Percentiles rank a stretch among this genome's conserved stretches.
Conservation (phyloP, 2,113 vertebrate genomes). For the Monarcha castaneiventris region DNA sequence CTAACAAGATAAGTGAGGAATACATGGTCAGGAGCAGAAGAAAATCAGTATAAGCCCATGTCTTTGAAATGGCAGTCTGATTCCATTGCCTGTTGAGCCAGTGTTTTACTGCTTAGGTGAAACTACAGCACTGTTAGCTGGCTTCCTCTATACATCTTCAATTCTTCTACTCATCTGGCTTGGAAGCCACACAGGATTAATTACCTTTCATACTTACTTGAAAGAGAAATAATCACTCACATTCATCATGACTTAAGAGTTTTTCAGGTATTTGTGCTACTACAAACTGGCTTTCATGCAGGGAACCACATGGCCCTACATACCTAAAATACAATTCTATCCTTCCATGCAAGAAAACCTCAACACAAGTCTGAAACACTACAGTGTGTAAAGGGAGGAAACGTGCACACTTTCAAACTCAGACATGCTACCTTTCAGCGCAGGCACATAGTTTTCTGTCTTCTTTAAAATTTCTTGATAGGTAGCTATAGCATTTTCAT, state of each 20-base stretch:
- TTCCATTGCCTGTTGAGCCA: neutral
- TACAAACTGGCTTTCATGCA: neutral
- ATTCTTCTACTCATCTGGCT: neutral
- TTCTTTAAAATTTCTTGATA: constrained; percentile 84
- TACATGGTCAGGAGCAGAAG: neutral
- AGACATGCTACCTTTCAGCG: constrained; percentile 85
- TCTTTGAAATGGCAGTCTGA: neutral
- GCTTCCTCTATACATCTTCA: neutral
- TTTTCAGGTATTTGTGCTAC: neutral
- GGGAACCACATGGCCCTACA: neutral
- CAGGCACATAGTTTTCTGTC: constrained; percentile 88
- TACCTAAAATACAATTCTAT: neutral
- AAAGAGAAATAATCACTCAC: neutral
- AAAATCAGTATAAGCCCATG: neutral
- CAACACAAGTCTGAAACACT: neutral
- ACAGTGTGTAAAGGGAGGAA: neutral
- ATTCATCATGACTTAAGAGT: neutral
- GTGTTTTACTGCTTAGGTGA: neutral
- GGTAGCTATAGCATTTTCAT: constrained; percentile 82
- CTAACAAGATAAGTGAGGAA: neutral
- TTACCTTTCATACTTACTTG: neutral
- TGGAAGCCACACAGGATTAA: neutral
- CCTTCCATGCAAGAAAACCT: neutral
- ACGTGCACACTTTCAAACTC: neutral
- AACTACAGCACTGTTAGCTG: neutral